A percentile compares a stretch with the other conserved stretches of the same genome.
Conservation (phyloP, 2,888 invertebrate genomes). For the Brassicogethes aeneus region DNA sequence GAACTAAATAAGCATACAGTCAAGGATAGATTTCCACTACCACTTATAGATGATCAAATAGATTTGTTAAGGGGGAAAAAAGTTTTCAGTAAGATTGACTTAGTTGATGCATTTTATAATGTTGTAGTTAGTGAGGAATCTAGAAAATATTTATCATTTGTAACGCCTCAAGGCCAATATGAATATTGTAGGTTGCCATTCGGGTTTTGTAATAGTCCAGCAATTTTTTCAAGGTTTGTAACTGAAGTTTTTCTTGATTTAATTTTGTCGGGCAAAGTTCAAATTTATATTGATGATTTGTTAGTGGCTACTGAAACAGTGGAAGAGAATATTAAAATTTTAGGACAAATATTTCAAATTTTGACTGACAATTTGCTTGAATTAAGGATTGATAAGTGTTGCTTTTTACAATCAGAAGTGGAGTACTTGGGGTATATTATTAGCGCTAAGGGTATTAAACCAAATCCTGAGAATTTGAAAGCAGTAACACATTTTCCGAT, state of each 20-base stretch:
- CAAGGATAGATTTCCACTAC: too few species aligned
- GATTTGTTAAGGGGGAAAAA: too few species aligned
- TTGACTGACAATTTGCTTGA: background rate
- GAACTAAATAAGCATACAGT: too few species aligned
- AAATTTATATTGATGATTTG: too few species aligned
- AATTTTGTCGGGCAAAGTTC: too few species aligned
- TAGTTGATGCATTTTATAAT: too few species aligned
- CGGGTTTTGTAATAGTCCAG: too few species aligned
- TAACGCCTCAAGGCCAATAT: too few species aligned
- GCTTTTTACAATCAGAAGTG: constrained; percentile 4
- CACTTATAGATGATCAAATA: too few species aligned
- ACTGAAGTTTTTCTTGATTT: constrained; percentile 7
- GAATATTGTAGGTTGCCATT: background rate
- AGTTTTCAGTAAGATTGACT: too few species aligned
- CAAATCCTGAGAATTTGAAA: constrained; percentile 8
- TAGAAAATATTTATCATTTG: too few species aligned
- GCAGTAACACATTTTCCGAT: background rate
- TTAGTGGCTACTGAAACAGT: background rate
- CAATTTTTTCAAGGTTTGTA: constrained; percentile 9
- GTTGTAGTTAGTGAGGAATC: too few species aligned
- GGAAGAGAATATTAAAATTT: background rate
- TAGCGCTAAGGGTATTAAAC: constrained; percentile 7
- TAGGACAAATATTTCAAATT: background rate
- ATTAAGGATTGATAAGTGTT: constrained; percentile 11
- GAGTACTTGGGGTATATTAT: constrained; percentile 9